Percentiles rank a stretch among this genome's conserved stretches.
These are phyloP conservation scores for Lottia scabra DNA, from an alignment of 2,888 invertebrate genomes.

Conservation along the genomic window DNA sequence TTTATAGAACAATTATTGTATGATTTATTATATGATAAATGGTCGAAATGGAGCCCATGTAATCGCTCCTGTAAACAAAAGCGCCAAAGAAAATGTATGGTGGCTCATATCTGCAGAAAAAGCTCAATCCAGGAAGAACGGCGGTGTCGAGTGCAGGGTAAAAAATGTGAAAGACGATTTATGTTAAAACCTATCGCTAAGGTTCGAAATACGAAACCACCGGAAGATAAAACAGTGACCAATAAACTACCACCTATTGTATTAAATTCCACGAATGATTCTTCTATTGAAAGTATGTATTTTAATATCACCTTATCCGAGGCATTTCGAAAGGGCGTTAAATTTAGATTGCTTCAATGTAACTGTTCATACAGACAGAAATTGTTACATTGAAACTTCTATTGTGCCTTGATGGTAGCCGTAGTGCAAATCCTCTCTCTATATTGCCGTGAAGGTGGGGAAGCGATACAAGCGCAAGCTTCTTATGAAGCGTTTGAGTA, in stretches of 20 bases:
- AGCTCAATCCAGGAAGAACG: constrained; percentile 85
- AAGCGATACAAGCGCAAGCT: too few relatives aligned
- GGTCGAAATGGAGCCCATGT: constrained; percentile 88
- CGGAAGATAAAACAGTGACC: neutral
- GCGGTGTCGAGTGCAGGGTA: constrained; percentile 86
- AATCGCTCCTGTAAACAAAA: constrained; percentile 83
- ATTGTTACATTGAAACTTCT: too few relatives aligned
- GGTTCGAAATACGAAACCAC: constrained; percentile 2
- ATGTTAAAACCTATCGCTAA: constrained; percentile 26
- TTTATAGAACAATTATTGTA: constrained; percentile 57
- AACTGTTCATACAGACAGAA: too few relatives aligned
- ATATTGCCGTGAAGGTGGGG: too few relatives aligned
- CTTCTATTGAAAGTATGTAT: too few relatives aligned
- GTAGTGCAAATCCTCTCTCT: too few relatives aligned
- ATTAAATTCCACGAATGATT: too few relatives aligned
- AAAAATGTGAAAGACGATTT: constrained; percentile 78
- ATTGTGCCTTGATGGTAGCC: too few relatives aligned
- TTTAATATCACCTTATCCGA: too few relatives aligned
- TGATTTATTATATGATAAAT: constrained; percentile 71
- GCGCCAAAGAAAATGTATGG: constrained; percentile 80
- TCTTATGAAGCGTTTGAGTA: too few relatives aligned
- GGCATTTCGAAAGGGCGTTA: too few relatives aligned
- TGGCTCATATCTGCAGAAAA: constrained; percentile 80
- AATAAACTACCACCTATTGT: neutral
- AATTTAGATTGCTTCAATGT: too few relatives aligned